Evolutionary conservation across 2,888 invertebrate genomes (phyloP).

Genomic region (Acanthopleura granulata): DNA sequence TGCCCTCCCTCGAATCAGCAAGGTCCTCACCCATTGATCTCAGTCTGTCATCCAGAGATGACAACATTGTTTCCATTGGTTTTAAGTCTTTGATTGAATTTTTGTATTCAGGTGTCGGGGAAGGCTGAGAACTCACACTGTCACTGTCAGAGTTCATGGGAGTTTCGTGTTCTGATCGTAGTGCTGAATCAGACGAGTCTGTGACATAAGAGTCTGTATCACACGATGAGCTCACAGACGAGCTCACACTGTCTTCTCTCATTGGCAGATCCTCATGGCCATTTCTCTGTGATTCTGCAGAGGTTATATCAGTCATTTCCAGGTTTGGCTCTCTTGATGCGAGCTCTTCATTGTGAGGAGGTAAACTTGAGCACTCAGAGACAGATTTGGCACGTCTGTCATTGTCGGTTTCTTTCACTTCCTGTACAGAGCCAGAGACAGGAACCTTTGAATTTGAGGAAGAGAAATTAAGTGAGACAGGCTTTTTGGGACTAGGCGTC

Average conservation of each 20-base stretch:
- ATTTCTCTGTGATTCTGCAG: background rate
- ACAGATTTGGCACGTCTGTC: too few species aligned
- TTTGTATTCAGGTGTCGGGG: background rate
- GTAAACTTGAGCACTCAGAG: background rate
- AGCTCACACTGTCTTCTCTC: background rate
- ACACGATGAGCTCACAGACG: background rate
- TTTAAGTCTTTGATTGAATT: background rate
- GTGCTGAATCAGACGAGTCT: background rate
- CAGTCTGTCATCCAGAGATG: background rate
- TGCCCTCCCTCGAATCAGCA: background rate
- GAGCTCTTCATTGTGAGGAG: background rate
- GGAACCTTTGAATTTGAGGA: background rate
- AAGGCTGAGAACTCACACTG: background rate
- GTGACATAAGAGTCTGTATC: conserved; percentile 1
- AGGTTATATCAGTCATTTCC: background rate
- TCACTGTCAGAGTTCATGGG: background rate
- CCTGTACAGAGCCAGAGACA: background rate
- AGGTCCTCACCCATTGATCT: background rate
- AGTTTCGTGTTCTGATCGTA: background rate
- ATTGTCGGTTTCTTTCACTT: background rate
- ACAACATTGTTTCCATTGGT: too few species aligned
- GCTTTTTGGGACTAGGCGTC: background rate
- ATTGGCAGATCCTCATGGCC: background rate
- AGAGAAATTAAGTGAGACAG: conserved; percentile 7
- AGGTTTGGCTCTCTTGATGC: background rate